Percentiles rank a stretch among this genome's conserved stretches.
Evolutionary conservation across 1,140 invertebrate genomes (phyloP).

Genomic region (Augochlora pura): DNA sequence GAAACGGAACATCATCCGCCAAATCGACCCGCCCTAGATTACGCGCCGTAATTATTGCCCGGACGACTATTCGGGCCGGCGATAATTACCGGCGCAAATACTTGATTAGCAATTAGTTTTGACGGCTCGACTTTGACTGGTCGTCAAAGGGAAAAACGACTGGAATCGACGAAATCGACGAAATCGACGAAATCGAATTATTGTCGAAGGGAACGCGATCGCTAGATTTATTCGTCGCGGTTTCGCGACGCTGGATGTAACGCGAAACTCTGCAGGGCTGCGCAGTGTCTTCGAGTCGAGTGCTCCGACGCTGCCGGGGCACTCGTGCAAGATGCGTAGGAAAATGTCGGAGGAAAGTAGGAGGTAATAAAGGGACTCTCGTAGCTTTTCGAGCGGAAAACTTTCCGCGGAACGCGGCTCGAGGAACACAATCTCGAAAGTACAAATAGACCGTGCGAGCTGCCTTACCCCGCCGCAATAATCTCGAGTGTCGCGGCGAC

Average conservation of each 20-base stretch:
- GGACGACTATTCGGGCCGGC: not conserved
- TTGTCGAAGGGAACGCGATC: slow-evolving; percentile 14
- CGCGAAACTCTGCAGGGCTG: slow-evolving; percentile 37
- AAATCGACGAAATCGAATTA: too few relatives aligned
- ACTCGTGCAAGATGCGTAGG: slow-evolving; percentile 30
- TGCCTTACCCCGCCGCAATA: not conserved
- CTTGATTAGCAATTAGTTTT: not conserved
- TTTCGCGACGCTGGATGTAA: slow-evolving; percentile 5
- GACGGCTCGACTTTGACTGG: not conserved
- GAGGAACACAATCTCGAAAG: slow-evolving; percentile 26
- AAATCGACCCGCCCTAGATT: not conserved
- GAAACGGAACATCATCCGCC: not conserved
- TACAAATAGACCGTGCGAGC: slow-evolving; percentile 30
- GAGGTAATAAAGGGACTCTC: slow-evolving; percentile 57
- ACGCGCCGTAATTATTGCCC: not conserved
- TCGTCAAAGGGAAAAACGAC: too few relatives aligned
- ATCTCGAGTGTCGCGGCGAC: slow-evolving; percentile 5
- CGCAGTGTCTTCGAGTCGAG: slow-evolving; percentile 42
- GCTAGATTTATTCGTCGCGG: slow-evolving; percentile 32
- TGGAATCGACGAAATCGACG: not conserved
- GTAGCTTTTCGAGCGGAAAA: slow-evolving; percentile 46
- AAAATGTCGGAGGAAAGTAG: slow-evolving; percentile 15
- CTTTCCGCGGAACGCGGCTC: slow-evolving; percentile 21
- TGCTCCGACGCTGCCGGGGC: slow-evolving; percentile 12
- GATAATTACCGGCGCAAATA: not conserved